Conservation (phyloP, 2,113 vertebrate genomes). For the Callionymus lyra region DNA sequence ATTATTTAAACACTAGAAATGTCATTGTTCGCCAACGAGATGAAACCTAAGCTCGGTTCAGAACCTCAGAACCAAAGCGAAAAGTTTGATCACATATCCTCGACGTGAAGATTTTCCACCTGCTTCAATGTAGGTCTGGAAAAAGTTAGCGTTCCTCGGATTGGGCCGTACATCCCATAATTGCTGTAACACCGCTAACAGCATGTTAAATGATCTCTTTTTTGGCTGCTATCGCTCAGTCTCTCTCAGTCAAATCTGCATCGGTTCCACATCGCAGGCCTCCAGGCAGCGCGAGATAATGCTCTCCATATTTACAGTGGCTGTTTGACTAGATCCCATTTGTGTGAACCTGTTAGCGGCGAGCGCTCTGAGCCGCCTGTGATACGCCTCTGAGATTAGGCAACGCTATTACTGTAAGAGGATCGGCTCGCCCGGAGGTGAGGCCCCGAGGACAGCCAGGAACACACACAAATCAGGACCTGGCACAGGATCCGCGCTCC, state of each 20-base stretch:
- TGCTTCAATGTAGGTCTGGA: neutral
- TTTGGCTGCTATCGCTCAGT: conserved; percentile 38
- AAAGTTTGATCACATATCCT: too few species aligned
- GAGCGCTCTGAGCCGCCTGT: conserved; percentile 44
- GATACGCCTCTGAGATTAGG: conserved; percentile 63
- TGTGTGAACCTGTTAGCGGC: conserved; percentile 57
- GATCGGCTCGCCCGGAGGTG: conserved; percentile 56
- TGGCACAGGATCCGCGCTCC: conserved; percentile 13
- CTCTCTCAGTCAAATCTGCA: conserved; percentile 52
- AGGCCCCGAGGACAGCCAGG: conserved; percentile 20
- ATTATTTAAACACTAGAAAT: too few species aligned
- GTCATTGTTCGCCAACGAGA: too few species aligned
- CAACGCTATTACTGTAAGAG: conserved; percentile 61
- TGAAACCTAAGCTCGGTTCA: too few species aligned
- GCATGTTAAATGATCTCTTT: conserved; percentile 35
- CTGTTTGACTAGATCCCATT: conserved; percentile 53
- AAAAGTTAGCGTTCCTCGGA: conserved; percentile 10
- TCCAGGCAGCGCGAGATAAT: conserved; percentile 40
- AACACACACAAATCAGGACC: conserved; percentile 34
- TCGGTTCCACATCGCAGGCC: conserved; percentile 46
- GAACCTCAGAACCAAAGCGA: too few species aligned
- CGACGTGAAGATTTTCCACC: too few species aligned
- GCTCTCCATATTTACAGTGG: conserved; percentile 53
- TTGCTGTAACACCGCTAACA: conserved; percentile 28
- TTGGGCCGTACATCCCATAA: conserved; percentile 18